A percentile compares a stretch with the other conserved stretches of the same genome.
These are phyloP conservation scores for Henricia sp. DNA, from an alignment of 53 echinoderm and acorn worm genomes.

Conservation along the genomic window DNA sequence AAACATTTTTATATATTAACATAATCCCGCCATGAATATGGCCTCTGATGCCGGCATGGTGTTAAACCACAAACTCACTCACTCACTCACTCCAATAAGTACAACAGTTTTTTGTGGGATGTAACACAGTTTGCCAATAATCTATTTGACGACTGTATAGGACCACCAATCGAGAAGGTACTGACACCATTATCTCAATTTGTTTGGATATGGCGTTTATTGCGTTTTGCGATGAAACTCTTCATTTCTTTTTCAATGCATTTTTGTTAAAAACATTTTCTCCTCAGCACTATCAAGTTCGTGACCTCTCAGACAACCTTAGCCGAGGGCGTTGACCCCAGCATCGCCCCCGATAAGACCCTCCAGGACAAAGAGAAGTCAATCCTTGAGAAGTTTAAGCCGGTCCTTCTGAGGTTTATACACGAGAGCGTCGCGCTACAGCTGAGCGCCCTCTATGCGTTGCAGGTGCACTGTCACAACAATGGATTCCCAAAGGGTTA, in stretches of 20 bases:
- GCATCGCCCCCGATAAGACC: slow-evolving; percentile 77
- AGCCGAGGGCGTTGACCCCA: slow-evolving; percentile 69
- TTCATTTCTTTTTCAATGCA: neutral
- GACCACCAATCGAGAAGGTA: no score
- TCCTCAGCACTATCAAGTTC: slow-evolving; percentile 78
- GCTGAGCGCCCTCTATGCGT: slow-evolving; percentile 90
- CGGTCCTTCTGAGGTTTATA: slow-evolving; percentile 88
- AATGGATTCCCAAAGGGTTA: slow-evolving; percentile 93
- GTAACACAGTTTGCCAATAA: no score
- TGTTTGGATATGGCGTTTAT: no score
- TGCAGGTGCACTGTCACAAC: slow-evolving; percentile 89
- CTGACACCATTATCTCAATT: no score
- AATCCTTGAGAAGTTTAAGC: slow-evolving; percentile 85
- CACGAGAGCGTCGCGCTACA: slow-evolving; percentile 85
- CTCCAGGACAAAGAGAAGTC: slow-evolving; percentile 84
- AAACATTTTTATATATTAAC: no score
- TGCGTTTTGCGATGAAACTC: no score
- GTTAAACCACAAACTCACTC: no score
- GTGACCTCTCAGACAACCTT: slow-evolving; percentile 85
- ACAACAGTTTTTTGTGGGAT: no score
- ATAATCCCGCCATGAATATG: no score
- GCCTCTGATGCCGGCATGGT: no score
- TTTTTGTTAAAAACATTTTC: neutral
- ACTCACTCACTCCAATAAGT: no score
- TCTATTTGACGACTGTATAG: no score